Conservation (phyloP, 2,888 invertebrate species). For the Nomada goodeniana region DNA sequence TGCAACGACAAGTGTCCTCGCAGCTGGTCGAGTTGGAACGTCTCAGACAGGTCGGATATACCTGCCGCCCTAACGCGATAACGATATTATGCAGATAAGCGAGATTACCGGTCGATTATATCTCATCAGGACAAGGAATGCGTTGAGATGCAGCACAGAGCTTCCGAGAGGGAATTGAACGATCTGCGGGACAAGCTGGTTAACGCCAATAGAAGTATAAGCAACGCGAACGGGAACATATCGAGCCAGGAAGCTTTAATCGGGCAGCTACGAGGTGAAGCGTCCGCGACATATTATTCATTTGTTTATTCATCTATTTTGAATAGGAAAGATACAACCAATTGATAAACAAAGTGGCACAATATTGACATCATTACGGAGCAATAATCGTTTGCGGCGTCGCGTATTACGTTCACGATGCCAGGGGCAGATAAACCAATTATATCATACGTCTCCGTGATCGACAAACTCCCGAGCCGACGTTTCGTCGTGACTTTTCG, state of each 20-base stretch:
- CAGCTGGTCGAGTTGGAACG: constrained; percentile 90
- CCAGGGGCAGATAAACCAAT: no score
- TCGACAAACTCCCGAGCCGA: no score
- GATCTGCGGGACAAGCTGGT: constrained; percentile 89
- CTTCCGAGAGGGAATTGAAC: constrained; percentile 90
- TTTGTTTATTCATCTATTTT: not conserved
- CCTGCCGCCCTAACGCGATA: no score
- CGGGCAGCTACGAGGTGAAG: constrained; percentile 88
- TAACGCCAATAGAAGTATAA: constrained; percentile 88
- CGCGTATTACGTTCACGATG: no score
- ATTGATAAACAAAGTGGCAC: no score
- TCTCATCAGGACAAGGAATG: constrained; percentile 88
- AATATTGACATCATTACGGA: no score
- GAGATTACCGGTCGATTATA: no score
- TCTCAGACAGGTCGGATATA: constrained; percentile 86
- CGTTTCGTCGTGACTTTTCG: not conserved
- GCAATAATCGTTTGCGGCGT: no score
- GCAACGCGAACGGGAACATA: constrained; percentile 88
- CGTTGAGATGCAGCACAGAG: constrained; percentile 89
- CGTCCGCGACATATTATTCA: not conserved
- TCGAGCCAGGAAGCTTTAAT: constrained; percentile 89
- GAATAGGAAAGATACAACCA: no score
- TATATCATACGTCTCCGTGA: no score
- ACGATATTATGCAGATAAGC: no score
- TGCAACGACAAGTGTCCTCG: constrained; percentile 90